These are phyloP conservation scores for Sminthopsis crassicaudata DNA, from an alignment of 2,113 vertebrate genomes.

Conservation along the genomic window DNA sequence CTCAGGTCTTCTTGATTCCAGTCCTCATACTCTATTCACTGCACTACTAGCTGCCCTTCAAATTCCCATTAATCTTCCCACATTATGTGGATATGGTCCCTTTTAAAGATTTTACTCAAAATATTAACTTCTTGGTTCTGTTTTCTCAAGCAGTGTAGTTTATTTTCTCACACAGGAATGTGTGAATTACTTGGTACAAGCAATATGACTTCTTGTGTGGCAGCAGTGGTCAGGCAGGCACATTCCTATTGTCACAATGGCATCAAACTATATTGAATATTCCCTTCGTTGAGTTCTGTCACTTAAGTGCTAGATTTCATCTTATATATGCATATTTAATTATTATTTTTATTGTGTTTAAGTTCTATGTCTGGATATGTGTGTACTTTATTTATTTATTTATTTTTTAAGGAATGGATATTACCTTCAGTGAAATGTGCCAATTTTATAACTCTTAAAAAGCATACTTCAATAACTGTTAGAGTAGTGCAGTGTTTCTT, in stretches of 20 bases:
- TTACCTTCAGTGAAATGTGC: background rate
- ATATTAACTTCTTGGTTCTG: slow-evolving; percentile 1
- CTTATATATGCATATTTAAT: background rate
- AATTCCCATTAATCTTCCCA: background rate
- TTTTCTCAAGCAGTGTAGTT: background rate
- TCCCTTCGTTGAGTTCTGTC: background rate
- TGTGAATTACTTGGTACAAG: background rate
- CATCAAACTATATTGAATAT: background rate
- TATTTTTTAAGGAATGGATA: background rate
- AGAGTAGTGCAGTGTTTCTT: background rate
- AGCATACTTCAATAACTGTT: background rate
- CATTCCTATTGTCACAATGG: background rate
- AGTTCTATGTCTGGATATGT: background rate
- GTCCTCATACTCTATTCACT: background rate
- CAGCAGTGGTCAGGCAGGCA: background rate
- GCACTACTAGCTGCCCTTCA: background rate
- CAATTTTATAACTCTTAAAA: background rate
- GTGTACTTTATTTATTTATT: background rate
- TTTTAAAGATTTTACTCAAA: background rate
- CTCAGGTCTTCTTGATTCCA: background rate
- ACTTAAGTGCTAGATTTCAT: background rate
- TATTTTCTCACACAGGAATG: background rate
- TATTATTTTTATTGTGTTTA: background rate
- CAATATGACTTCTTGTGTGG: background rate
- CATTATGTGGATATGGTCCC: slow-evolving; percentile 1